phyloP scores from a whole-genome alignment of 2,113 vertebrate species.

The Cervus canadensis region DNA sequence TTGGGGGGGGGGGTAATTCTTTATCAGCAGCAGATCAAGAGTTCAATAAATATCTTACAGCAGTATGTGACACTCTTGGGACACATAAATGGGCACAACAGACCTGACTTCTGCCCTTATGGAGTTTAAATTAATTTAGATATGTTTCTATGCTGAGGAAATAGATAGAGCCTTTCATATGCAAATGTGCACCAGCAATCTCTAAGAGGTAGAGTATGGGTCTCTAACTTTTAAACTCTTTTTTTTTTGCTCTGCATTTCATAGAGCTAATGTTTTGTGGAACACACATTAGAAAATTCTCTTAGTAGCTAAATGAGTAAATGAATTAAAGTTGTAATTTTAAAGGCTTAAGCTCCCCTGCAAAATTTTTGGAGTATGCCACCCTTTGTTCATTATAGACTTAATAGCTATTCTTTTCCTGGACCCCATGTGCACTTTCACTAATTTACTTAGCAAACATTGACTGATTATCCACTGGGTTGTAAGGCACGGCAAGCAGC shows the following conservation, averaged over 20 bases:
- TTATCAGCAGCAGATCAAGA: not conserved
- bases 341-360: not conserved
- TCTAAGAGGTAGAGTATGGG: not conserved
- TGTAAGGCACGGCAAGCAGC: not conserved
- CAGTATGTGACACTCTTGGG: not conserved
- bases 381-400: not conserved
- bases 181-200: not conserved
- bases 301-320: slow-evolving; percentile 21
- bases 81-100: not conserved
- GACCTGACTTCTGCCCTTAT: not conserved
- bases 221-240: not conserved
- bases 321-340: slow-evolving; percentile 46
- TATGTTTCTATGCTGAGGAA: not conserved
- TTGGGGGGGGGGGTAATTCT: not conserved
- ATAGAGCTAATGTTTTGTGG: not conserved
- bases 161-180: slow-evolving; percentile 6
- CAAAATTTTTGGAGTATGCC: not conserved
- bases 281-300: not conserved
- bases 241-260: not conserved
- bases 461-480: not conserved
- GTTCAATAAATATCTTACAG: not conserved
- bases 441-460: slow-evolving; percentile 30
- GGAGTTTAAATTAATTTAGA: slow-evolving; percentile 43
- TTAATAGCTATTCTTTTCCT: not conserved
- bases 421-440: not conserved